These are phyloP conservation scores for Venusia cambrica DNA, from an alignment of 2,888 invertebrate species.

Conservation along the genomic window DNA sequence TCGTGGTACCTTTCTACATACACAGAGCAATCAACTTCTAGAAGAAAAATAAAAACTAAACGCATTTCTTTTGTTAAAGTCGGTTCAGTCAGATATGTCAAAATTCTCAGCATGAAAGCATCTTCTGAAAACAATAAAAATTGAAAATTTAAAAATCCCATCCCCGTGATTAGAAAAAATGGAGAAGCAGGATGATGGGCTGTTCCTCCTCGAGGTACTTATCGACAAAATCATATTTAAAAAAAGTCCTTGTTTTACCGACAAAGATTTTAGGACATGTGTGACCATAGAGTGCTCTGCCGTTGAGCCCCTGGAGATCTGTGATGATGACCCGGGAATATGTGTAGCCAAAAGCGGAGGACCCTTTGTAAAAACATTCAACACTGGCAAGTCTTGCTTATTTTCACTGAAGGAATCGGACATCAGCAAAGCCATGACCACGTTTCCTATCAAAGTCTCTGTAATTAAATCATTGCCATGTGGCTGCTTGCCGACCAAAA, in stretches of 20 bases:
- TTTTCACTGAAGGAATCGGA: constrained; percentile 82
- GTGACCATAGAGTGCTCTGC: constrained; percentile 82
- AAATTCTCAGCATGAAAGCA: constrained; percentile 25
- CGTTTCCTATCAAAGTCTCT: constrained; percentile 79
- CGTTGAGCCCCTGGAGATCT: constrained; percentile 81
- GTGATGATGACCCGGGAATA: constrained; percentile 79
- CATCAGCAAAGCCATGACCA: constrained; percentile 71
- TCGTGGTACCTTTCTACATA: too few relatives aligned
- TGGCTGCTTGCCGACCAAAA: constrained; percentile 83
- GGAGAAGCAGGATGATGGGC: constrained; percentile 76
- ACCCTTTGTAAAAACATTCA: constrained; percentile 71
- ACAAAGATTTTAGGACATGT: constrained; percentile 79
- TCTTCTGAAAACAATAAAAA: constrained; percentile 31
- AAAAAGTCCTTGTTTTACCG: constrained; percentile 66
- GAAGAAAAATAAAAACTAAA: too few relatives aligned
- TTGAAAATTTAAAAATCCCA: constrained; percentile 54
- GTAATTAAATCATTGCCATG: constrained; percentile 83
- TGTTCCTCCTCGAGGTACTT: constrained; percentile 84
- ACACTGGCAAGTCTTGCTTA: constrained; percentile 85
- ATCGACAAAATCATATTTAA: constrained; percentile 74
- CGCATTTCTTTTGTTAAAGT: too few relatives aligned
- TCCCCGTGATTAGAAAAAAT: constrained; percentile 49
- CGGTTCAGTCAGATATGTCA: constrained; percentile 23
- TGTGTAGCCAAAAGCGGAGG: constrained; percentile 59
- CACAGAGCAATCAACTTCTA: too few relatives aligned